Percentiles rank a stretch among this genome's conserved stretches.
Evolutionary conservation across 64 coral and sea anemone species (phyloP).

Genomic region (Montipora foliosa): DNA sequence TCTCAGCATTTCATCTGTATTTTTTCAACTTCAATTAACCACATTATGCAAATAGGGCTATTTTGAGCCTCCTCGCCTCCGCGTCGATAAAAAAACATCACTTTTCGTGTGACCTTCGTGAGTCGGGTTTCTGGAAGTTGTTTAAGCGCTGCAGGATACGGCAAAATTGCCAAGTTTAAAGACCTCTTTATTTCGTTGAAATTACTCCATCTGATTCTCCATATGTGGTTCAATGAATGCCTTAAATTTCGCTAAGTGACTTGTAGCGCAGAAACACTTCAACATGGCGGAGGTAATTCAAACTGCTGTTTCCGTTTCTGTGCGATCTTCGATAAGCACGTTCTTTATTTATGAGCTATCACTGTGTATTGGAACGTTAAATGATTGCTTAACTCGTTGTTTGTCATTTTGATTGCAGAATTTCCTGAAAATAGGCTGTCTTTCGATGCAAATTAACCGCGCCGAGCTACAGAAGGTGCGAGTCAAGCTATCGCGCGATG

Average conservation of each 20-base stretch:
- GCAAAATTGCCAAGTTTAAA: slow-evolving; percentile 34
- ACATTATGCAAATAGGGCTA: slow-evolving; percentile 8
- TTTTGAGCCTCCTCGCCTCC: slow-evolving; percentile 17
- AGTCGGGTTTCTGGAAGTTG: not conserved
- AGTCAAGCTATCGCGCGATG: slow-evolving; percentile 87
- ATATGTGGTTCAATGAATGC: not conserved
- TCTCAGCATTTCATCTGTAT: not conserved
- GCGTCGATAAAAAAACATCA: slow-evolving; percentile 23
- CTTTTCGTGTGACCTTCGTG: not conserved
- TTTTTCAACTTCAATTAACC: not conserved
- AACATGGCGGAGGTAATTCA: slow-evolving; percentile 54
- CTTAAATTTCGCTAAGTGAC: not conserved
- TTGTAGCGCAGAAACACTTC: not conserved
- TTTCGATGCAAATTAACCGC: slow-evolving; percentile 95
- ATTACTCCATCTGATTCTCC: not conserved
- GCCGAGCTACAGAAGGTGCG: slow-evolving; percentile 92
- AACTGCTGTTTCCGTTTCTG: not conserved
- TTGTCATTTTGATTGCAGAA: slow-evolving; percentile 17
- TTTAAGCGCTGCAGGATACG: slow-evolving; percentile 33
- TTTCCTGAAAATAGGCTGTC: slow-evolving; percentile 62
- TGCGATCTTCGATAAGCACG: not conserved
- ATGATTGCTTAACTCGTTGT: not conserved
- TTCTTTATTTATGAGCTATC: slow-evolving; percentile 9
- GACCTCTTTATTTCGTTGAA: not conserved
- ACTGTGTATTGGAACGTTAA: not conserved